Conservation (phyloP, 2,888 invertebrate genomes). For the Eucriotettix oculatus region DNA sequence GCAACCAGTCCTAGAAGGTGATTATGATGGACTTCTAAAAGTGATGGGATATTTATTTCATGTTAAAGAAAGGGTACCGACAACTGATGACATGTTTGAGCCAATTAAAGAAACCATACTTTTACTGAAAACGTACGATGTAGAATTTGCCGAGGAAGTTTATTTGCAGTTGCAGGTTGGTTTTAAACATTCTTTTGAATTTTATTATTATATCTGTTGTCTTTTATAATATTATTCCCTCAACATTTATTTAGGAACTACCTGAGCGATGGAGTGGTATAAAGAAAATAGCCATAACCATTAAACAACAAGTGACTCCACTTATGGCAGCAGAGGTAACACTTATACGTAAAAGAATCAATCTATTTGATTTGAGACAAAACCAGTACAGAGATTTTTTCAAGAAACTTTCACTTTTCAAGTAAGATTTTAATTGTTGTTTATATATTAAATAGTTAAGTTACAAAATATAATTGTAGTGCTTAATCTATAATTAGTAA, state of each 20-base stretch:
- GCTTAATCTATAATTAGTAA: not conserved
- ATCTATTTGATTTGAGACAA: slow-evolving; percentile 63
- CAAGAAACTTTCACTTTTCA: slow-evolving; percentile 30
- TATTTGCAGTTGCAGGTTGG: slow-evolving; percentile 8
- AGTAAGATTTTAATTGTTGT: slow-evolving; percentile 17
- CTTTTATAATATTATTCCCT: slow-evolving; percentile 2
- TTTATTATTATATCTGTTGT: not conserved
- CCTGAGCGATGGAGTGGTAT: slow-evolving; percentile 78
- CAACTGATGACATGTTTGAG: slow-evolving; percentile 80
- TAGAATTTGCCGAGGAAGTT: slow-evolving; percentile 62
- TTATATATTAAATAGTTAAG: no score
- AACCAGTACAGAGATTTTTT: slow-evolving; percentile 62
- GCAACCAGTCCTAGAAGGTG: slow-evolving; percentile 60
- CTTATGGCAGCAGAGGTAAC: slow-evolving; percentile 78
- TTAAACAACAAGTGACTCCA: slow-evolving; percentile 75
- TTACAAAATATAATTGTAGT: no score
- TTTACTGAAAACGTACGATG: slow-evolving; percentile 67
- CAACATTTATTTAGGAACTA: slow-evolving; percentile 37
- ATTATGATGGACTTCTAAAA: slow-evolving; percentile 66
- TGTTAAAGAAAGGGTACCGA: slow-evolving; percentile 58
- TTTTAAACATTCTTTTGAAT: no score
- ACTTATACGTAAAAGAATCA: slow-evolving; percentile 65
- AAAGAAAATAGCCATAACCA: slow-evolving; percentile 65
- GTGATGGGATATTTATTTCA: slow-evolving; percentile 68
- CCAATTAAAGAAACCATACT: slow-evolving; percentile 76